Evolutionary conservation across 2,888 invertebrate genomes (phyloP), one percentile per base, ranked within the genome.

Genomic region (Drosophila antonietae): DNA sequence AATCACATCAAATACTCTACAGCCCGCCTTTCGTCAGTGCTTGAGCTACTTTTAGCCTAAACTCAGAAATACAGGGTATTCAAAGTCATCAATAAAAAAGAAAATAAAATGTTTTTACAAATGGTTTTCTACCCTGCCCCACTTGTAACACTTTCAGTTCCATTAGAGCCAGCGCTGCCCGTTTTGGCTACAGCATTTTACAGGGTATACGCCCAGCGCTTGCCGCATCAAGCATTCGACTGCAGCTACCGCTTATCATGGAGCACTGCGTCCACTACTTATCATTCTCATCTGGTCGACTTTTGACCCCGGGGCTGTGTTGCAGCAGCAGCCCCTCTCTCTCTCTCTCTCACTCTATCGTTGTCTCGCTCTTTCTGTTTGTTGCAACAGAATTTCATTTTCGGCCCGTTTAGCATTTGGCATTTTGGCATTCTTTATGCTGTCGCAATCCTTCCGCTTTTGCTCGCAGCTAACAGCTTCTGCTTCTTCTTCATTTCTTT

Each of bases 381-480:
- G 69, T 65, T 63, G 70, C 78, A 68, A 65, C 88, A 70, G 81
- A 82, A 87, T 83, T 81, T 89, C 81, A 83, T 81, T 88, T 88
- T 61, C 43, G 56, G 43, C 47, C 44, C 75, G 88, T 83, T 87
- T 87, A 80, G 77, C 71, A 76, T 80, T 62, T 53, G 65, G 62
- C 61, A 58, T 69, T 81, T 60, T 44, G 59, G 65, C 56, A 69
- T 51, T 71, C 61, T 55, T 59, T 64, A 60, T 68, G 64, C 69
- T 70, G 75, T 65, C 60, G 44, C 59, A 63, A 59, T 60, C 71
- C 67, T 68, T 62, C 71, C 61, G 68, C 58, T 55, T 44, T 44
- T 49, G 15, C 52, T 58, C 14, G 56, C 73, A 63, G 43, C 55
- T 61, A 35, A 33, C 52, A 57, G 43, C 49, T 64, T 59, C 62